A percentile compares a stretch with the other conserved stretches of the same genome.
These are phyloP conservation scores for Meriones psammophilus DNA, from an alignment of 2,797 vertebrate genomes.

Conservation along the genomic window DNA sequence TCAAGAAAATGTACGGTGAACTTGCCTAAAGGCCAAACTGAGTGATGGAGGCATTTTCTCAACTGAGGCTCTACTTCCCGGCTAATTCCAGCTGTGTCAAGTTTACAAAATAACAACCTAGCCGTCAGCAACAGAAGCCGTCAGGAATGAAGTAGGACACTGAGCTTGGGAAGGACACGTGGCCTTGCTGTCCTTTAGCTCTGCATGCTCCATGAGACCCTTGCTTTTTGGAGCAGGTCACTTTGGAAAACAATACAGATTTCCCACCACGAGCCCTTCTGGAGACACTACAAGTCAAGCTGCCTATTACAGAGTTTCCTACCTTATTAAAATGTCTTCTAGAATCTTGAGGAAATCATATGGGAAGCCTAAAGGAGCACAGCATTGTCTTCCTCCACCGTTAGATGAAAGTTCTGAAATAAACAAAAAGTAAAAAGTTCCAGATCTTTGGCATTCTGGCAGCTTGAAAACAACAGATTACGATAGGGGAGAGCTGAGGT, in stretches of 20 bases:
- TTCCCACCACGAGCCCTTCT: background rate
- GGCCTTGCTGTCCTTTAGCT: background rate
- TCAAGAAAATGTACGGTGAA: background rate
- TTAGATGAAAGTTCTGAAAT: conserved; percentile 44
- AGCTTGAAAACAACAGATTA: background rate
- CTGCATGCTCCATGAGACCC: background rate
- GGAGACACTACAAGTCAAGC: conserved; percentile 4
- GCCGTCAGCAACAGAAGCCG: background rate
- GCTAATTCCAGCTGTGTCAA: background rate
- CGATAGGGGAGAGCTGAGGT: background rate
- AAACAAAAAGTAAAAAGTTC: background rate
- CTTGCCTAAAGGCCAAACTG: background rate
- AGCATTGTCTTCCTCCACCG: conserved; percentile 10
- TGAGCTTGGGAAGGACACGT: background rate
- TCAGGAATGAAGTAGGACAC: background rate
- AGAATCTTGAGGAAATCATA: background rate
- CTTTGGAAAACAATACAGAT: conserved; percentile 53
- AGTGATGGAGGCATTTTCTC: background rate
- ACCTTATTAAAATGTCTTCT: background rate
- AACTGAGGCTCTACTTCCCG: background rate
- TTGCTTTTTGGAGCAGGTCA: conserved; percentile 18
- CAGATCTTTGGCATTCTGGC: background rate
- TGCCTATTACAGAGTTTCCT: conserved; percentile 17
- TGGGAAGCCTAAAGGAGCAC: conserved; percentile 15
- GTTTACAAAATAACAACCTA: background rate